Percentiles rank a stretch among this genome's conserved stretches.
Conservation (phyloP, 2,113 vertebrate genomes). For the Zapornia atra region DNA sequence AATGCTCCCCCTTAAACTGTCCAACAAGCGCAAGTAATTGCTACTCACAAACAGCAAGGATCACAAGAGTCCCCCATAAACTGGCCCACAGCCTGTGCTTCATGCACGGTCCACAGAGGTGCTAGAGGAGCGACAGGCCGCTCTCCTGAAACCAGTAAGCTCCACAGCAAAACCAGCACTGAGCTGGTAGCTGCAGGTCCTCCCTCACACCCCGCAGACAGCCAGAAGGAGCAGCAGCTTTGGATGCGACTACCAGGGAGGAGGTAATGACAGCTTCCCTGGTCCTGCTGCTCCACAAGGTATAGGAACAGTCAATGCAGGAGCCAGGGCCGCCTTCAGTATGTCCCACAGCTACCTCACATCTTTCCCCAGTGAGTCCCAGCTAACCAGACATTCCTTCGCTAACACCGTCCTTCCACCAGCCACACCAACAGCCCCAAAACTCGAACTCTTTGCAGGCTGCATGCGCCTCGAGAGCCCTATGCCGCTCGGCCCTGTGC, state of each 20-base stretch:
- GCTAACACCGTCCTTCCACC: background rate
- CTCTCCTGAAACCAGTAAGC: background rate
- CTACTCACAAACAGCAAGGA: background rate
- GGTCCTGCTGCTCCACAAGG: background rate
- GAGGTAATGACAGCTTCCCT: background rate
- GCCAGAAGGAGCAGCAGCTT: background rate
- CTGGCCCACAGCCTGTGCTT: background rate
- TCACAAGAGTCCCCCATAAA: background rate
- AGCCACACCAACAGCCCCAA: background rate
- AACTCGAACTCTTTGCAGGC: background rate
- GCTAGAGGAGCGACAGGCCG: background rate
- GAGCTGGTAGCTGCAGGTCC: background rate
- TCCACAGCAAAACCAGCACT: rapidly evolving
- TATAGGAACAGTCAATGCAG: rapidly evolving
- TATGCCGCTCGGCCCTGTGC: rapidly evolving
- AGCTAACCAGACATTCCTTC: background rate
- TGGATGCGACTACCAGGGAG: background rate
- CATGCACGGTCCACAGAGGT: background rate
- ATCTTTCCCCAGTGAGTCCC: rapidly evolving
- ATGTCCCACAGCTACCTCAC: background rate
- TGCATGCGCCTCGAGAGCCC: background rate
- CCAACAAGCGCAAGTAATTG: background rate
- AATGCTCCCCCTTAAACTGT: background rate
- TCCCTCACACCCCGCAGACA: rapidly evolving
- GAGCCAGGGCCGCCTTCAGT: background rate